These are phyloP conservation scores for Lontra canadensis DNA, from an alignment of 2,113 vertebrate species.

Conservation along the genomic window DNA sequence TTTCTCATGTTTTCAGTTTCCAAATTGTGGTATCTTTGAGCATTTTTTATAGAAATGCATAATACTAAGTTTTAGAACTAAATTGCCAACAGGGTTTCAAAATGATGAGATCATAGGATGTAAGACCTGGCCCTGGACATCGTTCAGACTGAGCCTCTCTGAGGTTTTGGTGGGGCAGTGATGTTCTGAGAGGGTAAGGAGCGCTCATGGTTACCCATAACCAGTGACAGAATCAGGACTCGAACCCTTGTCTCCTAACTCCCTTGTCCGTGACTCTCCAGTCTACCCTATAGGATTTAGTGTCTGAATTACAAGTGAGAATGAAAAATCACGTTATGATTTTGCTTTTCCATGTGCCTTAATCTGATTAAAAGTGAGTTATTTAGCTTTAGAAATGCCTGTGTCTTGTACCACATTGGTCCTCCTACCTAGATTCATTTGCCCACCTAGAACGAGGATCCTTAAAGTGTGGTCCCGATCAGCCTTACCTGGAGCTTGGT, in stretches of 20 bases:
- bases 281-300: neutral
- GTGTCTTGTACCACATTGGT: neutral
- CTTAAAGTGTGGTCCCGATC: neutral
- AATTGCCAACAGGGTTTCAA: neutral
- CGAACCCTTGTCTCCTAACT: neutral
- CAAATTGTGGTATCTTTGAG: neutral
- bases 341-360: neutral
- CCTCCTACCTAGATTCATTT: neutral
- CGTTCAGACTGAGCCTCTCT: neutral
- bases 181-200: neutral
- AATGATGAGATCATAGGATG: neutral
- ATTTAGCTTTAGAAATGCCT: neutral
- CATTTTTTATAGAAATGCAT: neutral
- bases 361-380: neutral
- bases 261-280: neutral
- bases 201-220: neutral
- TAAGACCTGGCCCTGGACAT: neutral
- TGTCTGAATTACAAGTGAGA: slow-evolving; percentile 13
- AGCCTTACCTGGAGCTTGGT: neutral
- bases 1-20: neutral
- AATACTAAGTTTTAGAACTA: neutral
- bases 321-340: neutral
- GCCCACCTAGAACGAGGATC: neutral
- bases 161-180: neutral
- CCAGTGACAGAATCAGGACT: neutral